A percentile compares a stretch with the other conserved stretches of the same genome.
phyloP scores from a whole-genome alignment of 2,113 vertebrate species.

The Neogale vison region DNA sequence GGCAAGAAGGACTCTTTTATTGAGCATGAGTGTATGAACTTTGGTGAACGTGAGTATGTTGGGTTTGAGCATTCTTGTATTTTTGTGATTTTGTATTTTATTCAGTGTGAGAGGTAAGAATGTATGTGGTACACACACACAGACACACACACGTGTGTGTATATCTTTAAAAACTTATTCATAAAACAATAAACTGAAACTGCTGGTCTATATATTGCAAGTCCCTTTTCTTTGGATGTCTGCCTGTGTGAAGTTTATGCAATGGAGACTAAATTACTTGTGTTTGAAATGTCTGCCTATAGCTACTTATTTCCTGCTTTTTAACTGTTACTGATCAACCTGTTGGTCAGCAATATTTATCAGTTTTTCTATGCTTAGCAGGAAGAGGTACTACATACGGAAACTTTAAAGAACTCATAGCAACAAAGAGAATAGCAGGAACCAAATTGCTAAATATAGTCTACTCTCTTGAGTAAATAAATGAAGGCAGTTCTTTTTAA shows the following conservation, averaged over 20 bases:
- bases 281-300: not conserved
- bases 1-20: not conserved
- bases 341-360: not conserved
- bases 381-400: not conserved
- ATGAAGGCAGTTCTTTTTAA: not conserved
- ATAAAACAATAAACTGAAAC: not conserved
- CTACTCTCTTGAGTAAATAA: not conserved
- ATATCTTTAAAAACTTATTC: not conserved
- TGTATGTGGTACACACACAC: not conserved
- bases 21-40: not conserved
- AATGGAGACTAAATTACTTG: not conserved
- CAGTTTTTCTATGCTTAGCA: not conserved
- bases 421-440: not conserved
- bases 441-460: not conserved
- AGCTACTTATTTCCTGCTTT: not conserved
- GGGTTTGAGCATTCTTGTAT: not conserved
- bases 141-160: not conserved
- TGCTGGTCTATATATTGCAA: not conserved
- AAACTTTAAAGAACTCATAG: not conserved
- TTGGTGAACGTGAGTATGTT: not conserved
- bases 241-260: not conserved
- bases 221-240: not conserved
- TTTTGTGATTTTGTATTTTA: not conserved
- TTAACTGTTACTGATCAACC: not conserved
- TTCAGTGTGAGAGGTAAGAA: not conserved